phyloP scores from a whole-genome alignment of 23 tunicate genomes.

The Phallusia fumigata region DNA sequence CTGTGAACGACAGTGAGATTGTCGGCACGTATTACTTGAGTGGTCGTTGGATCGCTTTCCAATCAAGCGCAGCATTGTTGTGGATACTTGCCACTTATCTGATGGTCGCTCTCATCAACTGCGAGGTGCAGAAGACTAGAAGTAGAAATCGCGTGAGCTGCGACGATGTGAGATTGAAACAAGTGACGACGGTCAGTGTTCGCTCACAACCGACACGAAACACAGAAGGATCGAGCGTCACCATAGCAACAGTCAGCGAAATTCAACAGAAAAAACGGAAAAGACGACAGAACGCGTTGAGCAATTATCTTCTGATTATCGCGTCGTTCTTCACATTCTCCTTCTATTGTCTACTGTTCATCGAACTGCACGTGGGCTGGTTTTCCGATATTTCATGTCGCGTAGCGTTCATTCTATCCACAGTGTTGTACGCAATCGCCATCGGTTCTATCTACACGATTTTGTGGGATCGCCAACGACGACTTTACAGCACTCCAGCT shows the following conservation, averaged over 20 bases:
- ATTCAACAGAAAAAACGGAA: not conserved
- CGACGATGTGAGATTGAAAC: not conserved
- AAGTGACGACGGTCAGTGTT: not conserved
- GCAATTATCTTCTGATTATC: not conserved
- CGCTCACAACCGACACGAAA: not conserved
- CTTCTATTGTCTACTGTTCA: not conserved
- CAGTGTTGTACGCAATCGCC: not conserved
- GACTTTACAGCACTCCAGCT: not conserved
- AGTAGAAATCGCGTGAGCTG: not conserved
- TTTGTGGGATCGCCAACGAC: slow-evolving; percentile 1
- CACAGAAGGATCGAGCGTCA: too few relatives aligned
- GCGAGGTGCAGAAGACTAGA: not conserved
- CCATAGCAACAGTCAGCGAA: not conserved
- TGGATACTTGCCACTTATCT: not conserved
- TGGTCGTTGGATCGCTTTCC: not conserved
- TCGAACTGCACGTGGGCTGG: not conserved
- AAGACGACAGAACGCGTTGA: not conserved
- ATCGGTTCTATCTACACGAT: not conserved
- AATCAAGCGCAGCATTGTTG: not conserved
- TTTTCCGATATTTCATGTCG: not conserved
- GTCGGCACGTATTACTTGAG: not conserved
- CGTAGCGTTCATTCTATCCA: not conserved
- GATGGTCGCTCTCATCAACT: not conserved
- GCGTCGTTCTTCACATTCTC: not conserved
- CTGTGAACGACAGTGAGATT: not conserved